These are phyloP conservation scores for Lithobates sylvaticus DNA, from an alignment of 2,797 vertebrate species.

Conservation along the genomic window DNA sequence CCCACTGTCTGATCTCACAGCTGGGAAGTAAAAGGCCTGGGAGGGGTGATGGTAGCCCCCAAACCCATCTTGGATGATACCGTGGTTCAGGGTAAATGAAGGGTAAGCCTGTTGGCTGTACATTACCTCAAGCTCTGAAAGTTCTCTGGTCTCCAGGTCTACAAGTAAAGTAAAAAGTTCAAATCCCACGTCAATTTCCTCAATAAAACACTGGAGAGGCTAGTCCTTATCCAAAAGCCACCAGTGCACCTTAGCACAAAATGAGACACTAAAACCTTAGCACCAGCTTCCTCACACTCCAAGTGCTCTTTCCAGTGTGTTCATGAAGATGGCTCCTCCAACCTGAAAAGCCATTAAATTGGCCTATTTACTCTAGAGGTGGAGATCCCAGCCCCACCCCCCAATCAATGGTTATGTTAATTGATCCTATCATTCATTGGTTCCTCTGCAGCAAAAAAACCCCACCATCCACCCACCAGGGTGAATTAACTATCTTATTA, in stretches of 20 bases:
- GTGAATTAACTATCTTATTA: not conserved
- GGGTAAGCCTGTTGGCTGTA: slow-evolving; percentile 37
- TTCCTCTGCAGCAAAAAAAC: not conserved
- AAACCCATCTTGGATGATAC: slow-evolving; percentile 21
- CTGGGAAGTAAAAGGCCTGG: not conserved
- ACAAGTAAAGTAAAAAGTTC: not conserved
- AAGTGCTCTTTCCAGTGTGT: no score
- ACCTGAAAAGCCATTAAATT: not conserved
- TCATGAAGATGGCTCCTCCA: not conserved
- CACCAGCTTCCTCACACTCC: not conserved
- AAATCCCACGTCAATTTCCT: not conserved
- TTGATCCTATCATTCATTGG: slow-evolving; percentile 17
- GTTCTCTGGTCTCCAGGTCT: not conserved
- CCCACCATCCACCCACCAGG: not conserved
- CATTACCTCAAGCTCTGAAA: not conserved
- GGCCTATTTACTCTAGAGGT: not conserved
- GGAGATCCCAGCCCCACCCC: not conserved
- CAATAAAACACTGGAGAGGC: not conserved
- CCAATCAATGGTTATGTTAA: not conserved
- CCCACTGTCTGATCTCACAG: not conserved
- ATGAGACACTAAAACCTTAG: not conserved
- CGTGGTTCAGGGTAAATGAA: not conserved
- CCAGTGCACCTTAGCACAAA: not conserved
- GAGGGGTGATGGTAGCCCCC: slow-evolving; percentile 19
- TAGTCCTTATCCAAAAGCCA: not conserved